Evolutionary conservation across 2,113 vertebrate species (phyloP), one percentile per base, ranked within the genome.

Genomic region (Podilymbus podiceps): DNA sequence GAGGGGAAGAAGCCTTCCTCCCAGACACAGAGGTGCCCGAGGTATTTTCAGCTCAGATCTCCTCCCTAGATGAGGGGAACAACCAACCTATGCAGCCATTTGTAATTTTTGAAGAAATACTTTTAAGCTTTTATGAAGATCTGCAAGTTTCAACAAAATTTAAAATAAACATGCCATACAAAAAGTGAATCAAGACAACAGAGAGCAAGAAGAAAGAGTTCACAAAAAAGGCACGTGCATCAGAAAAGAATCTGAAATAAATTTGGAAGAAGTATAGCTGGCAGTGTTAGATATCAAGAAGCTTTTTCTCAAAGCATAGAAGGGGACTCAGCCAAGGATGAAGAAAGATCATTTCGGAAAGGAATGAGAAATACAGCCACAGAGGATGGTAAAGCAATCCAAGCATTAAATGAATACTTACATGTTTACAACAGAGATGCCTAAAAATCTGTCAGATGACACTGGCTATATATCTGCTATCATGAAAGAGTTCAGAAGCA

Each of bases 361-460:
- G 96, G 96, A 98, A 98, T 98, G 97, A 98, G 97, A 97, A 98
- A 98, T 93, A 88, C 69, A 97, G 97, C 96, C 96, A 69, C 95
- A 95, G 94, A 98, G 96, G 96, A 97, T 94, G 93, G 97, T 91
- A 97, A 98, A 98, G 81, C 81, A 98, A 98, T 97, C 98, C 98
- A 98, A 98, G 98, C 98, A 96, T 98, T 98, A 98, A 98, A 98
- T 98, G 97, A 98, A 98, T 98, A 98, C 97, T 98, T 98, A 97
- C 95, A 97, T 98, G 96, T 98, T 98, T 98, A 98, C 98, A 97
- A 97, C 97, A 97, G 84, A 93, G 86, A 98, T 94, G 96, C 97
- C 55, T 53, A 97, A 97, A 98, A 98, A 96, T 96, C 97, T 97
- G 96, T 95, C 94, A 96, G 84, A 86, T 94, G 64, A 93, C 94